Conservation (phyloP, 2,797 vertebrate species). For the Moxostoma hubbsi region DNA sequence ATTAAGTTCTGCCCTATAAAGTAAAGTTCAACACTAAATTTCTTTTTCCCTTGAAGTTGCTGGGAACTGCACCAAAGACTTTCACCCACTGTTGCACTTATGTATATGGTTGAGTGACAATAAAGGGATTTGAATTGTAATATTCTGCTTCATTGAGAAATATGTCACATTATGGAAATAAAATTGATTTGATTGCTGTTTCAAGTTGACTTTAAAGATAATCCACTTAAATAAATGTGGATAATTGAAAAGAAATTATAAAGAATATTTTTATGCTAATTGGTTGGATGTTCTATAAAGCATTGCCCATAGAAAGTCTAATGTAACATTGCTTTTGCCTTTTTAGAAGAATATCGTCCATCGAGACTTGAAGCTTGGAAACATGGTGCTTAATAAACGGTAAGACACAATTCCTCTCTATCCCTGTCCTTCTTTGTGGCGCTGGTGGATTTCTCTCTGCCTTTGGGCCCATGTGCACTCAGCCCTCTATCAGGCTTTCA, state of each 20-base stretch:
- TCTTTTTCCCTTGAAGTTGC: no score
- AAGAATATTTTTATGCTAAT: not conserved
- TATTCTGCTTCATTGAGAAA: not conserved
- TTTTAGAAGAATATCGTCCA: constrained; percentile 98
- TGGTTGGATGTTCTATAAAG: not conserved
- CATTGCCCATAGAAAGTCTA: no score
- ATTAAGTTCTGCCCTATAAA: no score
- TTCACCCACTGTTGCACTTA: no score
- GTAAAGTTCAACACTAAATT: no score
- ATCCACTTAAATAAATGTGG: not conserved
- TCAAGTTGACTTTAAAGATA: not conserved
- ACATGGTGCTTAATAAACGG: constrained; percentile 99
- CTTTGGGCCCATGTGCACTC: not conserved
- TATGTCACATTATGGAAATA: not conserved
- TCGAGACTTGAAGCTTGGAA: constrained; percentile 98
- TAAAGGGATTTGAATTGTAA: not conserved
- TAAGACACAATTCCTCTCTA: constrained; percentile 67
- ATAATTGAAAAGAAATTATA: not conserved
- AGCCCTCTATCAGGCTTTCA: constrained; percentile 49
- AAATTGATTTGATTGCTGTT: not conserved
- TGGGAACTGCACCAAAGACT: no score
- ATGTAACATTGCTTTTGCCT: constrained; percentile 35
- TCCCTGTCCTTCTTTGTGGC: constrained; percentile 19
- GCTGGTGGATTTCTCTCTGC: constrained; percentile 12
- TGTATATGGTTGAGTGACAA: no score